Base-by-base conservation (phyloP, 2,888 invertebrate genomes). In the Euproctis similis region DNA sequence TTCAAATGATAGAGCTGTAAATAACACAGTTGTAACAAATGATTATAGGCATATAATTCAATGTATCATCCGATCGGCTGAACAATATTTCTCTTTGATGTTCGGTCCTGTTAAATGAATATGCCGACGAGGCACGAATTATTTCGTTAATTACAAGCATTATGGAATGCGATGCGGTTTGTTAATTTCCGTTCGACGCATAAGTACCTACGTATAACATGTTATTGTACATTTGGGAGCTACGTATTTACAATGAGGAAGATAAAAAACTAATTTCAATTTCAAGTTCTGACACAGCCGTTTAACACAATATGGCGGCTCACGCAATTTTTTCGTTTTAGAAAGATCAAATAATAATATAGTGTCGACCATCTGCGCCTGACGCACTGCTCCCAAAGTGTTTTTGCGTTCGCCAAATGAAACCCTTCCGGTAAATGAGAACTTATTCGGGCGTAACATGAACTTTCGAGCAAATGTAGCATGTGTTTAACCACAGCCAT, bases 401-500 rank as follows among this genome's bases (percentile, higher is more conserved):
- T 66, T 68, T 68, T 65, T 60, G 55, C 49, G 44, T 40, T 31
- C 32, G 43, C 52, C 45, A 46, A 54, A 52, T 43, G 50, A 49
- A 66, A 59, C 69, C 65, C 69, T 65, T 65, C 57, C 50, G 54
- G 53, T 64, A 63, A 70, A 67, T 68, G 63, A 66, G 67, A 62
- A 77, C 66, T 77, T 74, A 71, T 71, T 75, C 70, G 60, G 53
- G 76, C 69, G 75, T 60, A 71, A 66, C 74, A 65, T 70, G 76
- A 75, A 81, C 71, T 80, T 81, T 76, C 73, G 62, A 75, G 67
- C 77, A 77, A 81, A 80, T 75, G 81, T 80, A 75, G 72, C 81
- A 82, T 82, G 80, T 82, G 82, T 78, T 81, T 72, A 77, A 78
- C 80, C 76, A 58, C 69, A 49, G 62, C 74, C 69, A 76, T 81